Evolutionary conservation across 2,797 vertebrate genomes (phyloP), one percentile per base, ranked within the genome.

Genomic region (Alectoris magna): DNA sequence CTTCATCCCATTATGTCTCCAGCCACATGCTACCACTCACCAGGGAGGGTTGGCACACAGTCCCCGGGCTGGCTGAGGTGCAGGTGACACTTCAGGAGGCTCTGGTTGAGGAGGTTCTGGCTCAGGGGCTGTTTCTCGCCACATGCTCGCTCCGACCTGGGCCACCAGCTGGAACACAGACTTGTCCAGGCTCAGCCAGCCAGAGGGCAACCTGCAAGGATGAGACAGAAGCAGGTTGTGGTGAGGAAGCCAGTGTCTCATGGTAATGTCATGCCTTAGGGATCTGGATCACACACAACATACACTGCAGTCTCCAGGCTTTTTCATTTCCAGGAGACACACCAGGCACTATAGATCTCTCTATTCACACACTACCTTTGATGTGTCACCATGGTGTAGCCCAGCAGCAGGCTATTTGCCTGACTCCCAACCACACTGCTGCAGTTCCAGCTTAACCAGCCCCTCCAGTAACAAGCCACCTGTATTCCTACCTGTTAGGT

Each of bases 141-240:
- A 98, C 94, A 98, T 98, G 29, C 97, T 98, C 10, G 97, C 97
- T 55, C 98, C 98, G 14, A 99, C 97, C 0, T 99, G 98, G 22
- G 98, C 98, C 81, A 99, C 97, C 8, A 99, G 97, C 90, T 98
- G 98, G 60, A 99, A 98, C 67, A 99, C 94, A 1, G 99, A 99
- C 44, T 97, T 97, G 83, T 99, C 99, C 96, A 99, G 97, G 78
- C 98, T 98, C 27, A 99, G 98, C 99, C 99, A 99, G 44, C 98
- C 98, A 0, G 99, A 99, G 0, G 99, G 99, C 34, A 99, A 93
- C 96, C 99, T 99, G 95, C 43, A 63, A 63, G 70, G 17, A 67
- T 68, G 9, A 89, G 63, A 87, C 5, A 74, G 49, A 67, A 78
- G 24, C 16, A 80, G 38, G 21, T 8, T 38, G 22, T 3, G 29